Conservation (phyloP, 2,797 vertebrate species). For the Pantherophis alleghaniensis region DNA sequence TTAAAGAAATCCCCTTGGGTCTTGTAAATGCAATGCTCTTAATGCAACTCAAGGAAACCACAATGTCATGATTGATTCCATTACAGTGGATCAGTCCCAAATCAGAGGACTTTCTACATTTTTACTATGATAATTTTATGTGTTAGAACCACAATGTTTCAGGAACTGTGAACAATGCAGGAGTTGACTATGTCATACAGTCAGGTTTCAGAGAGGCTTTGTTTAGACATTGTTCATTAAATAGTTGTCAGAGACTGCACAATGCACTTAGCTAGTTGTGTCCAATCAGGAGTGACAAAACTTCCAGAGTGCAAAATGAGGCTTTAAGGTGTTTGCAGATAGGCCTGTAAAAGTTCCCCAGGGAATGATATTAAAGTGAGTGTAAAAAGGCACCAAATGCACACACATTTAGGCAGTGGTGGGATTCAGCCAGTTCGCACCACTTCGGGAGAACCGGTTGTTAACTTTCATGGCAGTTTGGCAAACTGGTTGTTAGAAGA, state of each 20-base stretch:
- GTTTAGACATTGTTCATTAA: neutral
- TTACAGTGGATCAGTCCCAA: neutral
- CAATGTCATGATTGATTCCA: neutral
- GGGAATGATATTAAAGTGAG: neutral
- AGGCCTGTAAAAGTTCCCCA: neutral
- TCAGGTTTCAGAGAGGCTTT: neutral
- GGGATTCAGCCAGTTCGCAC: no score
- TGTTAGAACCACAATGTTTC: neutral
- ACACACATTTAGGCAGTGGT: neutral
- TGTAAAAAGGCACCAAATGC: neutral
- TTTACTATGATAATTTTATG: neutral
- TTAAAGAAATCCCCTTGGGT: neutral
- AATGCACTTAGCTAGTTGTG: neutral
- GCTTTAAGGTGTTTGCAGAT: neutral
- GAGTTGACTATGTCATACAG: neutral
- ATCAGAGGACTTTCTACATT: neutral
- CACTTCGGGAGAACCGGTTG: no score
- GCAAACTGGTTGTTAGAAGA: no score
- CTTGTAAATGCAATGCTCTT: neutral
- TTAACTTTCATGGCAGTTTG: no score
- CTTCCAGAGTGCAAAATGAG: neutral
- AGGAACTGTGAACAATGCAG: neutral
- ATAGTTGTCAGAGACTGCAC: neutral
- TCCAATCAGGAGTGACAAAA: neutral
- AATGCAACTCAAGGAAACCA: neutral